Percentiles rank a stretch among this genome's conserved stretches.
Evolutionary conservation across 2,888 invertebrate species (phyloP).

Genomic region (Oscheius myriophilus): DNA sequence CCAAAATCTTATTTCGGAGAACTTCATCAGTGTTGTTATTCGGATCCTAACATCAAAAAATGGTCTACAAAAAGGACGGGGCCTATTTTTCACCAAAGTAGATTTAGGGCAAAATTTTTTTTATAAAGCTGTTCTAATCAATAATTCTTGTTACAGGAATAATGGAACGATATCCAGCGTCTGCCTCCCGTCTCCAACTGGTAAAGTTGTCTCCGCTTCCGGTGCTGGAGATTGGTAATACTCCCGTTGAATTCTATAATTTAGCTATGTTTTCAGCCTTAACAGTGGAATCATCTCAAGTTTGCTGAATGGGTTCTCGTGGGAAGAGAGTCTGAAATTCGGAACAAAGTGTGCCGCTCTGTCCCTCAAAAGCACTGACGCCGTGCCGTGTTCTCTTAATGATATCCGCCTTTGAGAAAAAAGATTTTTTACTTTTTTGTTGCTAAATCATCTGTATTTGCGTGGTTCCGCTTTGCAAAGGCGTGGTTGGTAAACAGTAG

Average conservation of each 20-base stretch:
- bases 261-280: constrained; percentile 38
- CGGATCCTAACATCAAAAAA: no score
- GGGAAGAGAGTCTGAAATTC: constrained; percentile 22
- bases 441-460: neutral
- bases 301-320: constrained; percentile 31
- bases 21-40: no score
- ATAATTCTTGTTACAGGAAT: neutral
- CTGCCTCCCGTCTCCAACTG: neutral
- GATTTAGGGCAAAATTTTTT: no score
- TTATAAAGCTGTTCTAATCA: no score
- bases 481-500: no score
- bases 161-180: no score
- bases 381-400: constrained; percentile 7
- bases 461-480: no score
- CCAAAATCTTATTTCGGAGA: no score
- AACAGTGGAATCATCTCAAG: constrained; percentile 49
- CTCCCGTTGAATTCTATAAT: neutral
- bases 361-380: constrained; percentile 14
- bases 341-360: constrained; percentile 6
- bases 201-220: constrained; percentile 60
- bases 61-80: no score
- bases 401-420: neutral
- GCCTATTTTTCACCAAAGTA: no score
- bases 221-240: constrained; percentile 63
- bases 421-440: neutral